Evolutionary conservation across 2,888 invertebrate genomes (phyloP).

Genomic region (Archaeoteleia sp.): DNA sequence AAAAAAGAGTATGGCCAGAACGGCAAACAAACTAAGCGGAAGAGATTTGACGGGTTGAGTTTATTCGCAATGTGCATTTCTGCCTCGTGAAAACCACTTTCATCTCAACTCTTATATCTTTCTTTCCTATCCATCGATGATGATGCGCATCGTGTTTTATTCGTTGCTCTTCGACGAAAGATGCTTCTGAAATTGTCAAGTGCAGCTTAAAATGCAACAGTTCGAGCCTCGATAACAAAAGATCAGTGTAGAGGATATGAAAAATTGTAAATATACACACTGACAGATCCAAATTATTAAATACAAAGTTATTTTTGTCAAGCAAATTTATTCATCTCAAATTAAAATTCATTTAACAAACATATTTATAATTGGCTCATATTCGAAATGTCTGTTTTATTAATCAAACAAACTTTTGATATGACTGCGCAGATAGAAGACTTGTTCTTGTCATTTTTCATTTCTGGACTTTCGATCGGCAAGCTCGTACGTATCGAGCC

Average conservation of each 20-base stretch:
- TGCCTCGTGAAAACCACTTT: slow-evolving; percentile 38
- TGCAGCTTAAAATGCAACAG: slow-evolving; percentile 34
- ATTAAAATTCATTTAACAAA: too few relatives aligned
- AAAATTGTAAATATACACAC: slow-evolving; percentile 17
- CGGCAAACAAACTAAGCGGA: slow-evolving; percentile 21
- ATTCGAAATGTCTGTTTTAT: too few relatives aligned
- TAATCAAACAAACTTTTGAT: too few relatives aligned
- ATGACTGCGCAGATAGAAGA: too few relatives aligned
- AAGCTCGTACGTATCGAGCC: too few relatives aligned
- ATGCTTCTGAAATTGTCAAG: slow-evolving; percentile 19
- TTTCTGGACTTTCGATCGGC: too few relatives aligned
- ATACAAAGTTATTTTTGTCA: too few relatives aligned
- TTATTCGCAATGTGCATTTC: slow-evolving; percentile 33
- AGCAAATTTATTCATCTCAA: too few relatives aligned
- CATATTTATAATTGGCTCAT: too few relatives aligned
- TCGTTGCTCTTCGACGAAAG: slow-evolving; percentile 1
- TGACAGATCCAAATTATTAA: too few relatives aligned
- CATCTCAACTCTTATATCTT: slow-evolving; percentile 21
- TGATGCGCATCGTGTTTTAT: slow-evolving; percentile 16
- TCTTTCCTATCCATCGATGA: slow-evolving; percentile 3
- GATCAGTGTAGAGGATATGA: slow-evolving; percentile 31
- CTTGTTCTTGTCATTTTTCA: too few relatives aligned
- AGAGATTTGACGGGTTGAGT: slow-evolving; percentile 30
- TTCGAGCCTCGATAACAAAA: slow-evolving; percentile 29
- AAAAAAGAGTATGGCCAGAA: too few relatives aligned